Percentiles rank a stretch among this genome's conserved stretches.
These are phyloP conservation scores for Carposina sasakii DNA, from an alignment of 1,140 invertebrate genomes.

Conservation along the genomic window DNA sequence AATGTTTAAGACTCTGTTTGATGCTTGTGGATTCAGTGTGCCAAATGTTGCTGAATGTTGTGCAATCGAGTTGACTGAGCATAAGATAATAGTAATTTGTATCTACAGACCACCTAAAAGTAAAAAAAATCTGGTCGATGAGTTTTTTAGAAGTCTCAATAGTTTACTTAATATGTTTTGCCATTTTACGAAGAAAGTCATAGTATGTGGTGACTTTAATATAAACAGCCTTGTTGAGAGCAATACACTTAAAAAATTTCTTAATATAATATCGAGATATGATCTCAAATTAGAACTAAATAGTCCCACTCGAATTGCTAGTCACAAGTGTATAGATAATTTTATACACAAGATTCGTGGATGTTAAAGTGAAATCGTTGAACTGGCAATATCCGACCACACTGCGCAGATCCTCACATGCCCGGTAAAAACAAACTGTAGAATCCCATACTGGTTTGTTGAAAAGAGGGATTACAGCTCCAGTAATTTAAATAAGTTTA, in stretches of 20 bases:
- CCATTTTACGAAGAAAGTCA: background rate
- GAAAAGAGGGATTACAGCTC: background rate
- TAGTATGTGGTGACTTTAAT: constrained; percentile 12
- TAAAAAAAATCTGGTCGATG: background rate
- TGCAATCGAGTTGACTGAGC: constrained; percentile 1
- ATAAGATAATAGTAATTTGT: constrained; percentile 5
- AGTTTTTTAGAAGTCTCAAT: constrained; percentile 2
- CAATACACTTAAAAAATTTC: background rate
- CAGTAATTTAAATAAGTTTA: constrained; percentile 7
- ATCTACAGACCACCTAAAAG: constrained; percentile 9
- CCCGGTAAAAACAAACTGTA: constrained; percentile 1
- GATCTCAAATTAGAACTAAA: background rate
- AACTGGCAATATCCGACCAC: constrained; percentile 6
- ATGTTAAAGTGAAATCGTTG: background rate
- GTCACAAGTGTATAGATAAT: constrained; percentile 6
- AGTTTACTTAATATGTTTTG: background rate
- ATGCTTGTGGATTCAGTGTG: background rate
- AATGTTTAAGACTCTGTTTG: background rate
- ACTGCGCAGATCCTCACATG: constrained; percentile 3
- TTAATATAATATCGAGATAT: background rate
- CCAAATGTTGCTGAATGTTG: constrained; percentile 4
- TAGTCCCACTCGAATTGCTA: background rate
- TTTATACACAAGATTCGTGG: constrained; percentile 4
- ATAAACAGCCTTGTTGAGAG: background rate
- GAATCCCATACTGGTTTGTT: background rate